A percentile compares a stretch with the other conserved stretches of the same genome.
Conservation (phyloP, 2,113 vertebrate genomes). For the Penelope pileata region DNA sequence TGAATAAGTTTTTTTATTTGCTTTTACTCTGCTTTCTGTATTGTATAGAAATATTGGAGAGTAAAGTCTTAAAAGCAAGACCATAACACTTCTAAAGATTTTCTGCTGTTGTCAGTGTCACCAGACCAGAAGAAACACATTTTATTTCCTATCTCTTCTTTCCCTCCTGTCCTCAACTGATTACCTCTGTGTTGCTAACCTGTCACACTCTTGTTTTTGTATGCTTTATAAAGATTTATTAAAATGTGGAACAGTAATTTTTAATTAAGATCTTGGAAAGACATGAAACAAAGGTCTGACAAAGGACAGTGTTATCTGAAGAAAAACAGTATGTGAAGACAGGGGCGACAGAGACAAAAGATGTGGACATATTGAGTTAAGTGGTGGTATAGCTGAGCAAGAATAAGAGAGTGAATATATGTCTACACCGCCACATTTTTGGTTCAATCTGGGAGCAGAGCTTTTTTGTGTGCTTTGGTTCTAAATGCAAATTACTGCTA, state of each 20-base stretch:
- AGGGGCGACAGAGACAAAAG: not conserved
- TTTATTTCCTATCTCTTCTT: not conserved
- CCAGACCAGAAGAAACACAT: not conserved
- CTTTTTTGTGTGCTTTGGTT: not conserved
- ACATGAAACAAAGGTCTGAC: not conserved
- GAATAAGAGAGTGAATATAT: not conserved
- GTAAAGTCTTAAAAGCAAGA: not conserved
- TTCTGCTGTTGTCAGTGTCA: not conserved
- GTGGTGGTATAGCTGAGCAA: not conserved
- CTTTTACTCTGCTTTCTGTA: not conserved
- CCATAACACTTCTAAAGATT: not conserved
- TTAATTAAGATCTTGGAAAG: not conserved
- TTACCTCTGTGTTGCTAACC: not conserved
- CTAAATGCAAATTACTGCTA: not conserved
- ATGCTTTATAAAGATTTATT: not conserved
- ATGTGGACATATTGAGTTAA: rapidly evolving
- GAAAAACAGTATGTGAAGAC: not conserved
- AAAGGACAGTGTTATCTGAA: not conserved
- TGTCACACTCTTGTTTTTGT: not conserved
- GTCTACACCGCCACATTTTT: not conserved
- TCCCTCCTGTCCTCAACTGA: not conserved
- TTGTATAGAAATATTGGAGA: not conserved
- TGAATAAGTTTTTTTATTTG: not conserved
- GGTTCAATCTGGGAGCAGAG: not conserved
- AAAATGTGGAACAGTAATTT: not conserved